Evolutionary conservation across 1,140 invertebrate species (phyloP), one percentile per base, ranked within the genome.

Genomic region (Eufriesea mexicana): DNA sequence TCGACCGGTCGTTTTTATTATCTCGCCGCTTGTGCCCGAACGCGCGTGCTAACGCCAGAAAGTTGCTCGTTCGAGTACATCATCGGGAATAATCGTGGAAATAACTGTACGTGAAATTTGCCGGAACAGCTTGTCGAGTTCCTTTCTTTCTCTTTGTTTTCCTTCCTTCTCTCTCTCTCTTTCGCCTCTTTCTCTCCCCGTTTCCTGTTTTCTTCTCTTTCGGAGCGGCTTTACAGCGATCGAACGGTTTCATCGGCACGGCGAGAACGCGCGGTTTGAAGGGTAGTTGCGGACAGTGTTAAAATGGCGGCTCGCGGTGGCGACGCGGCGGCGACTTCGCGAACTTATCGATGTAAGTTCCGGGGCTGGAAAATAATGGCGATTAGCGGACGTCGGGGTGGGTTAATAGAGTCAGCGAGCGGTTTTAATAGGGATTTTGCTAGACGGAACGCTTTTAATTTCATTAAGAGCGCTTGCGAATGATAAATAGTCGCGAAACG

Each of bases 1-100:
- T 75, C 71, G 71, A 55, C 35, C 79, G 42, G 54, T 57, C 20
- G 79, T 67, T 75, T 81, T 81, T 81, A 75, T 75, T 75, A 73
- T 73, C 68, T 79, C 42, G 67, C 23, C 7, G 5, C 4, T 35
- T 57, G 51, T 18, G 16, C 14, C 16, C 28, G 35, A 9, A 8
- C 8, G 71, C 14, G 25, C 14, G 54, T n/a, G 10, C 25, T 5
- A 73, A 28, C 57, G 54, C 7, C 9, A 51, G 35, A 73, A 73
- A 73, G 71, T 73, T 73, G 71, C 12, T 18, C 49, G 51, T n/a
- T 73, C 71, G 71, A 73, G 35, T 59, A 42, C 54, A 25, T 73
- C 71, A 57, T 57, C 25, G 71, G 23, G 71, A 42, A 57, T n/a
- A 73, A 72, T 20, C 42, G 20, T 35, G 28, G 28, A 55, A 73